Conservation (phyloP, 2,113 vertebrate species). For the Nerophis ophidion region DNA sequence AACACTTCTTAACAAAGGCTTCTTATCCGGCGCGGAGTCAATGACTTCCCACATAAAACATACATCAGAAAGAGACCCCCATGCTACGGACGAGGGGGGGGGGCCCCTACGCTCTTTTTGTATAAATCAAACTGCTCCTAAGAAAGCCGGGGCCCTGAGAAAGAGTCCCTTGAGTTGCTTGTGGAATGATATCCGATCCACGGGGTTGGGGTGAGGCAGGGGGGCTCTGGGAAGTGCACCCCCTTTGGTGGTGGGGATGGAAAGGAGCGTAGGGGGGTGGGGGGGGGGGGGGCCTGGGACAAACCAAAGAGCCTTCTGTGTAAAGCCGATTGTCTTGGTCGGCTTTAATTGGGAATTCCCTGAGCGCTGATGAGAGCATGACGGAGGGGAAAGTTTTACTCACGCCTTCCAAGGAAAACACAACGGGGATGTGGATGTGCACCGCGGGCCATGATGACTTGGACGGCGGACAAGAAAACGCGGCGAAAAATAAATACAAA, state of each 20-base stretch:
- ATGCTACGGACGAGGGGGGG: conserved; percentile 28
- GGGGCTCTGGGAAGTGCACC: conserved; percentile 53
- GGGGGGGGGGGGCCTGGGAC: too few relatives aligned
- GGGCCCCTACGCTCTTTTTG: conserved; percentile 51
- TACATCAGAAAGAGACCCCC: conserved; percentile 55
- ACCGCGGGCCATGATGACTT: conserved; percentile 40
- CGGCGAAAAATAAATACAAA: conserved; percentile 48
- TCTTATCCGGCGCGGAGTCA: conserved; percentile 39
- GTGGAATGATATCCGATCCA: conserved; percentile 57
- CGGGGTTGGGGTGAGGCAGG: conserved; percentile 45
- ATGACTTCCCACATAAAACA: conserved; percentile 56
- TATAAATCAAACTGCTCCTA: conserved; percentile 60
- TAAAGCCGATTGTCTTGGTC: conserved; percentile 39
- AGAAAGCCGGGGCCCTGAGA: conserved; percentile 53
- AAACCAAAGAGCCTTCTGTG: conserved; percentile 18
- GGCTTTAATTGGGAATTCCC: conserved; percentile 67
- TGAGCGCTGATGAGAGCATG: conserved; percentile 51
- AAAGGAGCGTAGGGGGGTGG: too few relatives aligned
- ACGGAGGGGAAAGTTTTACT: conserved; percentile 55
- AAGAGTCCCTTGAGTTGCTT: conserved; percentile 40
- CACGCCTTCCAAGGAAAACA: conserved; percentile 66
- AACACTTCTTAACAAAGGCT: conserved; percentile 32
- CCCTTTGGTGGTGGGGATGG: conserved; percentile 11
- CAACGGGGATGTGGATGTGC: conserved; percentile 50
- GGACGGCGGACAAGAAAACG: conserved; percentile 39